Percentiles rank a stretch among this genome's conserved stretches.
phyloP scores from a whole-genome alignment of 2,113 vertebrate species.

The Mionectes macconnelli region DNA sequence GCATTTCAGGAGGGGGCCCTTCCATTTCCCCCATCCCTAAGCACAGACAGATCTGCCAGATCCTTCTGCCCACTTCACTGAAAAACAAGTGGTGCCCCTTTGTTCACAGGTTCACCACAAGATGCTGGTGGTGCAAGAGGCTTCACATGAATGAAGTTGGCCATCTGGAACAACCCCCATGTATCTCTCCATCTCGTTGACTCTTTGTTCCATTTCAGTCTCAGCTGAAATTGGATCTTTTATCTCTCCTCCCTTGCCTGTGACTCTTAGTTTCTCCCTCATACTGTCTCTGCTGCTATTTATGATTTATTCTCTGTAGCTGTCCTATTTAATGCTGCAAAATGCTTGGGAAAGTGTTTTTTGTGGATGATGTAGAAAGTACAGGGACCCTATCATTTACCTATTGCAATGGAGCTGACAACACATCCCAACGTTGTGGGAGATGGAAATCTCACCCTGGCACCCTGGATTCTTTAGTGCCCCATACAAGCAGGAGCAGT shows the following conservation, averaged over 20 bases:
- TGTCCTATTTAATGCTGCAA: neutral
- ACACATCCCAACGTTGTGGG: neutral
- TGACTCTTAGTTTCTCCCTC: neutral
- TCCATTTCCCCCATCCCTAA: neutral
- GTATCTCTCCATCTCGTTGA: neutral
- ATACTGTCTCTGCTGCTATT: slow-evolving; percentile 1
- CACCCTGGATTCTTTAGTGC: neutral
- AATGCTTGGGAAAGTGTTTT: neutral
- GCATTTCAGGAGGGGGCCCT: neutral
- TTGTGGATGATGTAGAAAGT: neutral
- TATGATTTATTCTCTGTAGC: neutral
- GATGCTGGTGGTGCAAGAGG: neutral
- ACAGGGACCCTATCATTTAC: neutral
- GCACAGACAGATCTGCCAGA: neutral
- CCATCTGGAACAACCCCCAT: neutral
- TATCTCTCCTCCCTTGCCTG: neutral
- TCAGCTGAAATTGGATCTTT: neutral
- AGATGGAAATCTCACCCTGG: neutral
- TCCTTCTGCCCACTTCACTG: neutral
- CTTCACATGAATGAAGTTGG: neutral
- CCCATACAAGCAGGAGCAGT: neutral
- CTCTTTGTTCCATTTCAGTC: slow-evolving; percentile 7
- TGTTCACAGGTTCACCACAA: neutral
- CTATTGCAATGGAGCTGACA: neutral
- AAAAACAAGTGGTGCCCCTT: neutral